Base-by-base conservation (phyloP, 23 tunicate genomes). In the Phallusia fumigata region DNA sequence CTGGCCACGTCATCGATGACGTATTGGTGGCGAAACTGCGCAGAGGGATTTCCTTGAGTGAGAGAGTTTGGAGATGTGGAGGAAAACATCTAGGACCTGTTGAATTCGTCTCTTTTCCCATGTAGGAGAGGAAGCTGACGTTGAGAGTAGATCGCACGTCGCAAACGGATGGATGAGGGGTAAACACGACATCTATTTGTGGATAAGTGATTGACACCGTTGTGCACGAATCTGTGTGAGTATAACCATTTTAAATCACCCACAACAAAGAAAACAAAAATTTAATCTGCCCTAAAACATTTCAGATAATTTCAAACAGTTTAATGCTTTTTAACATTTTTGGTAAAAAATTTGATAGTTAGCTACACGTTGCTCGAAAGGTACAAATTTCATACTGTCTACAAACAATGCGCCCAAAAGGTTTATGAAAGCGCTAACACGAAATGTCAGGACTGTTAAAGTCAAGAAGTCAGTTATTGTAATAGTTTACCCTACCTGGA, bases 1-100 rank as follows among this genome's bases (percentile, higher is more conserved):
- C 1, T 24, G 69, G 69, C 69, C 69, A 58, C 69, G 69, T 58
- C 15, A 24, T 58, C 13, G 69, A 58, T 58, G 69, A 58, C 69
- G 69, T 58, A 24, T 58, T 58, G 11, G 69, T 24, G 28, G 69
- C 69, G 28, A 58, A 58, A 58, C 13, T 58, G 16, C 26, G 28
- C 26, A 58, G 13, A 2, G 69, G 69, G 16, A 58, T 21, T 6
- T 21, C 69, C 16, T 24, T 22, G 15, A 58, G 28, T 2, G 69
- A 58, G 26, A 58, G 28, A 1, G 28, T 58, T 21, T 5, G 26
- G 15, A 58, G 26, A 16, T 22, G 1, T 8, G 26, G 69, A 21
- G 69, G 69, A 16, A 21, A 58, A 58, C 69, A 58, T 1, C 5
- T 1, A 22, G 69, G 69, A 2, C 2, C 13, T 58, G 69, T 58